Evolutionary conservation across 2,888 invertebrate genomes (phyloP), one percentile per base, ranked within the genome.

Genomic region (Mythimna lalbum): DNA sequence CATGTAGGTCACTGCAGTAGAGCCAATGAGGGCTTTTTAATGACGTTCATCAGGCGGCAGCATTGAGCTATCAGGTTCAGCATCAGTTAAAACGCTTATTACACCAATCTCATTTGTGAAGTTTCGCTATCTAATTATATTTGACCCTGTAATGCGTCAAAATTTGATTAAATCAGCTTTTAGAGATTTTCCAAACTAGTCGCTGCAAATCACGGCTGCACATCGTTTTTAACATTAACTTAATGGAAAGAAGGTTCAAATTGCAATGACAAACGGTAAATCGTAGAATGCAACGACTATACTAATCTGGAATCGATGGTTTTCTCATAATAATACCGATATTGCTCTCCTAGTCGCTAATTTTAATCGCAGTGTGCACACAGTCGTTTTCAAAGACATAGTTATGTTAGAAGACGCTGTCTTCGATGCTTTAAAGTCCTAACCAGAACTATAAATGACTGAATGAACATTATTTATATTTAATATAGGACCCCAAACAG

Each of bases 321-420:
- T 65, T 23, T 5, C 3, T 65, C 23, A 23, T 12, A 4, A 39
- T 67, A n/a, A 31, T 21, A 31, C 14, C 27, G 43, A n/a, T n/a
- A 19, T 27, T 5, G 9, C 12, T 53, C 17, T 1, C 3, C n/a
- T 9, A 4, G 50, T 27, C 6, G 21, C 7, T 47, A 47, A 21
- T 9, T 31, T 56, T 60, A 63, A 78, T 80, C 75, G 70, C 59
- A 81, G 69, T 64, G 60, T 50, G 56, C 49, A 21, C 19, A 5
- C 61, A 76, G 49, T 17, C 6, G 1, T 36, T n/a, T 21, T 4
- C 33, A 19, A 36, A 69, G 62, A 78, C 66, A 82, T 52, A 70
- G 65, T 70, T 52, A 52, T 64, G 52, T 55, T 39, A 10, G 7
- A 49, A 23, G 23, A 21, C 10, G 19, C 6, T 36, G 0, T 33